Base-by-base conservation (phyloP, 2,113 vertebrate genomes). In the Axis porcinus region DNA sequence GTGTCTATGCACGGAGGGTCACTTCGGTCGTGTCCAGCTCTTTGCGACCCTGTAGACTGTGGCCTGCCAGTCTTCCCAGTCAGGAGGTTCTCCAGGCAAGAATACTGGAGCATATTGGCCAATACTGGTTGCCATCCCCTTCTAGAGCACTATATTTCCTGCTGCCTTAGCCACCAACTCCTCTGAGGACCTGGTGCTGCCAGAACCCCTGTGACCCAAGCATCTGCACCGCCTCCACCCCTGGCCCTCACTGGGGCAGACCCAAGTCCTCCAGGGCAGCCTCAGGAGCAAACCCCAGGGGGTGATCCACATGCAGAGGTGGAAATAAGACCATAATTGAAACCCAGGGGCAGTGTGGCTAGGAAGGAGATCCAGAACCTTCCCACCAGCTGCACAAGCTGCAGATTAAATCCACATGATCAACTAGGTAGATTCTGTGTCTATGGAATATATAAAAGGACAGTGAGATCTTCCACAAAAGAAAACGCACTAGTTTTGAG, bases 401-500 rank as follows among this genome's bases (percentile, higher is more conserved):
- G 2, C 64, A 67, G 17, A 36, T 67, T 67, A 67, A 67, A 67
- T 67, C 64, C 17, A 36, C 8, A 19, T 21, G 33, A 67, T 67
- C 64, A 36, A 67, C 17, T 67, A 67, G 64, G 64, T 21, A 67
- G 64, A 67, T 21, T 67, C 33, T 36, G 64, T 67, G 33, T 10
- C 33, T 67, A 8, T 67, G 33, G 64, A n/a, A 67, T 36, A 67
- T 19, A n/a, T 19, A n/a, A 67, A 67, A 67, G 33, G n/a, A 67
- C 8, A 67, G n/a, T 67, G 64, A 67, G 64, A 67, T 67, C 33
- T n/a, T 19, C 62, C 62, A 64, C 30, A 64, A n/a, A 64, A n/a
- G 0, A 17, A 64, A 64, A n/a, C 0, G 1, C 28, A 64, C 62
- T n/a, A n/a, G 15, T 64, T 64, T 64, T 64, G 62, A 64, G 16